Conservation (phyloP, 1,140 invertebrate genomes). For the Diorhabda elongata region DNA sequence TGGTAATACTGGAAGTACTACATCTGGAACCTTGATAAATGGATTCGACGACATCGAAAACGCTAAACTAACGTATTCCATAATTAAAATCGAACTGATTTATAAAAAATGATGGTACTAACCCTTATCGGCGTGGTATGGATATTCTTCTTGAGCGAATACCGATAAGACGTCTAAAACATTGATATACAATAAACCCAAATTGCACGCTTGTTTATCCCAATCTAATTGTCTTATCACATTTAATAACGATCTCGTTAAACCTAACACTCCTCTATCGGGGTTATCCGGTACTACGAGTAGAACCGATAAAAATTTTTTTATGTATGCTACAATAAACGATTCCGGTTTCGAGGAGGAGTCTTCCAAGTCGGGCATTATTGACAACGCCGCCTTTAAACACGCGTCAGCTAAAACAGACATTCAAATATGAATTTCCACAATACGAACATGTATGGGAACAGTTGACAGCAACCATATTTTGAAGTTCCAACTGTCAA, state of each 20-base stretch:
- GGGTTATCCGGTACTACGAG: constrained; percentile 87
- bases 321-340: constrained; percentile 67
- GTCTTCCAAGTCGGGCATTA: constrained; percentile 76
- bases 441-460: no score
- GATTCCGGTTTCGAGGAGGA: constrained; percentile 72
- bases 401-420: constrained; percentile 77
- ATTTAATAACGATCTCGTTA: constrained; percentile 71
- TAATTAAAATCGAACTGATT: neutral
- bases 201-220: constrained; percentile 53
- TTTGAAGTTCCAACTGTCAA: no score
- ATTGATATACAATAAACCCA: constrained; percentile 63
- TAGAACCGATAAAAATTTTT: constrained; percentile 78
- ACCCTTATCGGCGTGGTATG: constrained; percentile 77
- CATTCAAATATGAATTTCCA: neutral
- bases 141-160: constrained; percentile 71
- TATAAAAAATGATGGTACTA: constrained; percentile 8
- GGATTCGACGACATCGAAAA: no score
- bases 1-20: no score
- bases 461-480: no score
- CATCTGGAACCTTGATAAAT: no score
- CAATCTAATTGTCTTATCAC: constrained; percentile 67
- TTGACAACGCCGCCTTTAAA: constrained; percentile 79
- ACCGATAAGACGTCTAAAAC: constrained; percentile 71
- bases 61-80: no score
- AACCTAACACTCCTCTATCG: constrained; percentile 74